Conservation (phyloP, 1,140 invertebrate species). For the Stegodyphus mimosarum region DNA sequence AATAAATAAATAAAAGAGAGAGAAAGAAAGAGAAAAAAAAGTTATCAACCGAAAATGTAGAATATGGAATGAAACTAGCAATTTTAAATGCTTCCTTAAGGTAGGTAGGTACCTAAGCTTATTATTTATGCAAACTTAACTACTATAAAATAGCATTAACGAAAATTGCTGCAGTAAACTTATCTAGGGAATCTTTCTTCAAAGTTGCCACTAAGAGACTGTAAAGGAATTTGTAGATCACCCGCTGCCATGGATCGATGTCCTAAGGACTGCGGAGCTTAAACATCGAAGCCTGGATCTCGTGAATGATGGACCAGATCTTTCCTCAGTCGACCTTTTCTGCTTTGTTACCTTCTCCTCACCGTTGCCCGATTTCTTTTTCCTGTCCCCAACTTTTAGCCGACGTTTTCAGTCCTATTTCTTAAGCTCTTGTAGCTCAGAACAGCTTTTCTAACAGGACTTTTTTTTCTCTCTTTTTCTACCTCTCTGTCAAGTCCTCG, state of each 20-base stretch:
- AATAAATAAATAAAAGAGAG: too few species aligned
- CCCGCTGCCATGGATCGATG: not conserved
- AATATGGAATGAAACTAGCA: too few species aligned
- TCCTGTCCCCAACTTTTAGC: not conserved
- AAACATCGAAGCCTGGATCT: slow-evolving; percentile 28
- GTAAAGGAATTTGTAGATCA: slow-evolving; percentile 20
- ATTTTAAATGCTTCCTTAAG: too few species aligned
- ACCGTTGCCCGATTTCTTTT: not conserved
- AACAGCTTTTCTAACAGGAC: not conserved
- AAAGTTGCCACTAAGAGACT: not conserved
- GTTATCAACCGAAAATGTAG: too few species aligned
- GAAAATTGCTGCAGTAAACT: not conserved
- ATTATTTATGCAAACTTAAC: too few species aligned
- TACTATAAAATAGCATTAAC: too few species aligned
- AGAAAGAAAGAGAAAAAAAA: too few species aligned
- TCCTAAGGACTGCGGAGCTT: slow-evolving; percentile 20
- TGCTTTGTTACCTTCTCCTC: slow-evolving; percentile 15
- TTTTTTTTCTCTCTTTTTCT: not conserved
- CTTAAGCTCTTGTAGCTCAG: not conserved
- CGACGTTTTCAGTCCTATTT: not conserved
- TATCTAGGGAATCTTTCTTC: not conserved
- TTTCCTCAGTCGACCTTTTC: slow-evolving; percentile 14
- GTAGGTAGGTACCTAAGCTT: too few species aligned
- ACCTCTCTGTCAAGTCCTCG: not conserved
- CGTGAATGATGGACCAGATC: not conserved